Evolutionary conservation across 2,113 vertebrate species (phyloP).

Genomic region (Ranitomeya imitator): DNA sequence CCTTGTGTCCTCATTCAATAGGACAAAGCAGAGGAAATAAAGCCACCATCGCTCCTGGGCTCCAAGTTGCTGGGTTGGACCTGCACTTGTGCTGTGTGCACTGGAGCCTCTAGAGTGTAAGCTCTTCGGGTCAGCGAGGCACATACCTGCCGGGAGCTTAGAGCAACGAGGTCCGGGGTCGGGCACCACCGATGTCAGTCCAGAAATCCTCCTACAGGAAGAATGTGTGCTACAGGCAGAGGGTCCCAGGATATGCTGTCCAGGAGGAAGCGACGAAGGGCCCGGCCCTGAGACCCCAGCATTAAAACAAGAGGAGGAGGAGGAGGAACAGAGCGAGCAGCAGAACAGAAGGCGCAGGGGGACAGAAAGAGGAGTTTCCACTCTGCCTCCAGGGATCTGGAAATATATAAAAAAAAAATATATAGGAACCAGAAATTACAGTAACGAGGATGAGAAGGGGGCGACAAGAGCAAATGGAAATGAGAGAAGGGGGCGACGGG

Average conservation of each 20-base stretch:
- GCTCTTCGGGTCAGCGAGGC: background rate
- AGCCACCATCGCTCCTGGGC: too few species aligned
- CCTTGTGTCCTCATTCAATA: too few species aligned
- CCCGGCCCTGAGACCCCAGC: background rate
- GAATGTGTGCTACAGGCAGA: background rate
- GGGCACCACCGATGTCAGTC: too few species aligned
- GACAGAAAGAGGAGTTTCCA: accelerated
- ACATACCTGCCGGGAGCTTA: background rate
- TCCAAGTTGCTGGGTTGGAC: too few species aligned
- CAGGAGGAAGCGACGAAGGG: background rate
- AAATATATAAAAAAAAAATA: background rate
- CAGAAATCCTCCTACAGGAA: background rate
- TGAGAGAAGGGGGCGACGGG: too few species aligned
- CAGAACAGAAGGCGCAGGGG: background rate
- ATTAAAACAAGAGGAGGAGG: conserved; percentile 60
- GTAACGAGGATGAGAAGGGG: background rate
- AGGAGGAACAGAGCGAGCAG: background rate
- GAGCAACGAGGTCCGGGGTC: too few species aligned
- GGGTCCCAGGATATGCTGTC: background rate
- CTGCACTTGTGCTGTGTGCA: background rate
- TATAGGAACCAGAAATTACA: too few species aligned
- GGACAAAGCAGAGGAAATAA: background rate
- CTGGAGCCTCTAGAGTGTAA: background rate
- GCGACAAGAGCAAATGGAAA: too few species aligned
- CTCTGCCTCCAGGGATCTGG: conserved; percentile 32